Evolutionary conservation across 37 sponge, comb jelly and placozoan species (phyloP).

Genomic region (Agelas oroides): DNA sequence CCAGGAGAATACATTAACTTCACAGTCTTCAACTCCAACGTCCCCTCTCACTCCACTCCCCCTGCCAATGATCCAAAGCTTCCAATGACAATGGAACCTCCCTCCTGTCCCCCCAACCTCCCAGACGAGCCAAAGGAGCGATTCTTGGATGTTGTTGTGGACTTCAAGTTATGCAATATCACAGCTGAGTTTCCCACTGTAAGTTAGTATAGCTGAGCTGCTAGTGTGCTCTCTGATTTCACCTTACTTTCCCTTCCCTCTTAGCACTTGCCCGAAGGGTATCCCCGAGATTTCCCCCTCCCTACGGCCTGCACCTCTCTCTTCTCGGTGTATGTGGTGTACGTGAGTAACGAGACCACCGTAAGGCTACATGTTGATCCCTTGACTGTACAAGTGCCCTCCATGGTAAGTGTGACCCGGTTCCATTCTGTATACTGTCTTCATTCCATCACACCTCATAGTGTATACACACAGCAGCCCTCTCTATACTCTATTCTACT

Average conservation of each 20-base stretch:
- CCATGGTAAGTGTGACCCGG: slow-evolving; percentile 14
- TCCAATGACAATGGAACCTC: neutral
- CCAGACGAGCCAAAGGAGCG: slow-evolving; percentile 40
- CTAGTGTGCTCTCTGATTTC: no score
- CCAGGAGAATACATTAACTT: slow-evolving; percentile 69
- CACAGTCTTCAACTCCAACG: slow-evolving; percentile 45
- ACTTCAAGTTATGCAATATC: slow-evolving; percentile 60
- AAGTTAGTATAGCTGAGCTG: slow-evolving; percentile 14
- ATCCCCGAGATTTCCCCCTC: slow-evolving; percentile 46
- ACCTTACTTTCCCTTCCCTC: neutral
- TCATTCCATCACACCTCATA: neutral
- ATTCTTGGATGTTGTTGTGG: slow-evolving; percentile 54
- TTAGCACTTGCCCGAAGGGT: slow-evolving; percentile 35
- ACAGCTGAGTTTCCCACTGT: slow-evolving; percentile 81
- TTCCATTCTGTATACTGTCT: neutral
- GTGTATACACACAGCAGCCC: neutral
- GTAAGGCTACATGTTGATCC: slow-evolving; percentile 52
- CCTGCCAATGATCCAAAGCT: neutral
- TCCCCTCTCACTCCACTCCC: neutral
- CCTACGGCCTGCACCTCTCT: slow-evolving; percentile 42
- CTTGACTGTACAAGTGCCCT: slow-evolving; percentile 51
- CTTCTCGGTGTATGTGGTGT: slow-evolving; percentile 40
- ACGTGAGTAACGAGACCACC: slow-evolving; percentile 38
- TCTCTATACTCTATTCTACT: no score
- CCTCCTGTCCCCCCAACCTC: slow-evolving; percentile 3